Base-by-base conservation (phyloP, 2,888 invertebrate species). In the Petrophora chlorosata region DNA sequence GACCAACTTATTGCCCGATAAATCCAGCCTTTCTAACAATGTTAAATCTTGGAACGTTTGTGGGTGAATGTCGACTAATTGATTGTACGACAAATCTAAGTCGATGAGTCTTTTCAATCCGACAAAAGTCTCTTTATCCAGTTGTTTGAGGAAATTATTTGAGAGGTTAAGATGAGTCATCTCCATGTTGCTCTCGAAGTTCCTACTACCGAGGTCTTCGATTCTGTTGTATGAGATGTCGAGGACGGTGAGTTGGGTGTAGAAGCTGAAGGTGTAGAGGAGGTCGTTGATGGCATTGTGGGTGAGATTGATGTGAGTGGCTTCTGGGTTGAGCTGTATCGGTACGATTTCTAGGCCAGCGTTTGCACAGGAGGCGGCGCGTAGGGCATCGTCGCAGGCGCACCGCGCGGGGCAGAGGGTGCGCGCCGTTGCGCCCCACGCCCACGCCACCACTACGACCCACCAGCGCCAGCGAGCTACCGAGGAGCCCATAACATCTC, bases 241-340 rank as follows among this genome's bases (percentile, higher is more conserved):
- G 58, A 98, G 92, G 39, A 93, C 92, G 69, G 94, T 93, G 25
- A 98, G 92, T 70, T 95, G 94, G 58, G 93, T 93, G 85, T 97
- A 97, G 84, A 97, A 95, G 36, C 92, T 92, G 71, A 97, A 92
- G 12, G 95, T 94, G 77, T 94, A 94, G 59, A 95, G 93, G 4
- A 98, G 92, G 70, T 93, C 94, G 71, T 93, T 92, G 73, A 98
- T 96, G 62, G 94, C 93, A 82, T 98, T 98, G 75, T 94, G 92
- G n/a, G 95, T 94, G 47, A 98, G 92, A 76, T 95, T 95, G 73
- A 98, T 94, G 82, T 94, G 93, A 40, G 93, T 93, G 36, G 96
- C 93, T 77, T 96, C 96, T 26, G 98, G 98, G 82, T 97, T 97
- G 61, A 97, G 92, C 76, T 96, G 96, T 65, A 97, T 96, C 52